Evolutionary conservation across 2,113 vertebrate species (phyloP).

Genomic region (Crotalus helleri): DNA sequence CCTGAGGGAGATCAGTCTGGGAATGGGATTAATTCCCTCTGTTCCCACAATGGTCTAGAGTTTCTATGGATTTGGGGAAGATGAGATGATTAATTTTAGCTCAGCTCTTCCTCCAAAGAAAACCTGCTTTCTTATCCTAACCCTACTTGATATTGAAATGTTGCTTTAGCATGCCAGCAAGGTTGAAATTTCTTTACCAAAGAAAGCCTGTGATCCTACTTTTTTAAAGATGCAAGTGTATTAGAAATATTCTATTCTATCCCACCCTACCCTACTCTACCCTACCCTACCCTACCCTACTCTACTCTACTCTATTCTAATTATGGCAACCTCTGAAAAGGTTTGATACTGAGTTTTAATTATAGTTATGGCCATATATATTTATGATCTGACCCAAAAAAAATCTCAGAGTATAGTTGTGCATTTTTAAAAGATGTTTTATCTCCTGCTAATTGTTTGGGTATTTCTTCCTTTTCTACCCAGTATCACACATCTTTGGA

Average conservation of each 20-base stretch:
- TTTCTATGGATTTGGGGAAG: not conserved
- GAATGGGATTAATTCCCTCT: not conserved
- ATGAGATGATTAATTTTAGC: not conserved
- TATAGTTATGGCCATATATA: not conserved
- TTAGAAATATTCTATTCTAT: not conserved
- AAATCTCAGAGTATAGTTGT: not conserved
- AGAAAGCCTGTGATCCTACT: not conserved
- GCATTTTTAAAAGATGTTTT: not conserved
- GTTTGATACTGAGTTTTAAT: not conserved
- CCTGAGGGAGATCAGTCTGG: not conserved
- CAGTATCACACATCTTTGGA: not conserved
- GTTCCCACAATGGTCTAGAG: not conserved
- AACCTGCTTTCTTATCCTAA: not conserved
- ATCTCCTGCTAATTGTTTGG: not conserved
- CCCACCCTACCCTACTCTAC: too few species aligned
- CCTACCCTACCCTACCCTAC: too few species aligned
- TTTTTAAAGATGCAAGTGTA: not conserved
- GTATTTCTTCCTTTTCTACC: not conserved
- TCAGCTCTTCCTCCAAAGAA: not conserved
- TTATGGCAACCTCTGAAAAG: not conserved
- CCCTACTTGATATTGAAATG: not conserved
- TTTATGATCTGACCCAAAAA: not conserved
- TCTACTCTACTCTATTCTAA: not conserved
- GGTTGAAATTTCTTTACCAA: not conserved
- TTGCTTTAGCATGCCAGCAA: not conserved